A percentile compares a stretch with the other conserved stretches of the same genome.
phyloP scores from a whole-genome alignment of 2,113 vertebrate species.

The Sceloporus undulatus region DNA sequence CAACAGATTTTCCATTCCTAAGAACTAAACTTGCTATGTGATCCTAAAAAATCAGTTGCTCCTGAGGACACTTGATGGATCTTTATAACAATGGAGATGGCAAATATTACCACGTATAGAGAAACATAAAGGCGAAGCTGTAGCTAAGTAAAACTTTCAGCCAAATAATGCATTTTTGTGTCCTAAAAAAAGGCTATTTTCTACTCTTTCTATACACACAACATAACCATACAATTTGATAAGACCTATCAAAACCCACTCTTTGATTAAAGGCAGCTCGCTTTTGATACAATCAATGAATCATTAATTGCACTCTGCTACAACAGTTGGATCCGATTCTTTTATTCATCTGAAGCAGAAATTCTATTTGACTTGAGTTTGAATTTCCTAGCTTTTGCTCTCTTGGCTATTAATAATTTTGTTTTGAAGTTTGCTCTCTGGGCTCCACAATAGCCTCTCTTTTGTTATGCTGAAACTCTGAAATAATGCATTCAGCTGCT shows the following conservation, averaged over 20 bases:
- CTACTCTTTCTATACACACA: conserved; percentile 63
- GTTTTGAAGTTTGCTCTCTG: conserved; percentile 66
- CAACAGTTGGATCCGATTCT: conserved; percentile 75
- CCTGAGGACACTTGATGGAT: conserved; percentile 43
- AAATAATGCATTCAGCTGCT: conserved; percentile 61
- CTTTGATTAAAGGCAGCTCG: conserved; percentile 75
- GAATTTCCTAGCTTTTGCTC: conserved; percentile 55
- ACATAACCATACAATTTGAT: conserved; percentile 75
- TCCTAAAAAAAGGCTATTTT: conserved; percentile 49
- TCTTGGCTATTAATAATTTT: conserved; percentile 68
- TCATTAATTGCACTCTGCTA: conserved; percentile 71
- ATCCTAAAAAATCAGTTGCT: conserved; percentile 36
- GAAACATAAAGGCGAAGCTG: conserved; percentile 47
- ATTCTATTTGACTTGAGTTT: conserved; percentile 63
- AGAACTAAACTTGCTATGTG: conserved; percentile 19
- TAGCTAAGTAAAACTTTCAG: conserved; percentile 37
- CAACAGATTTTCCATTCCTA: conserved; percentile 22
- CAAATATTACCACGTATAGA: conserved; percentile 40
- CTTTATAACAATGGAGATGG: conserved; percentile 36
- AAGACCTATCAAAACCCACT: conserved; percentile 71
- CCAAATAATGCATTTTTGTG: conserved; percentile 48
- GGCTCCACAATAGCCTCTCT: conserved; percentile 58
- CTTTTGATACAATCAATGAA: conserved; percentile 78
- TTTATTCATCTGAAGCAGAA: conserved; percentile 69
- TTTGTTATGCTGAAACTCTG: conserved; percentile 57